phyloP scores from a whole-genome alignment of 2,113 vertebrate species.

The Vireo altiloquus region DNA sequence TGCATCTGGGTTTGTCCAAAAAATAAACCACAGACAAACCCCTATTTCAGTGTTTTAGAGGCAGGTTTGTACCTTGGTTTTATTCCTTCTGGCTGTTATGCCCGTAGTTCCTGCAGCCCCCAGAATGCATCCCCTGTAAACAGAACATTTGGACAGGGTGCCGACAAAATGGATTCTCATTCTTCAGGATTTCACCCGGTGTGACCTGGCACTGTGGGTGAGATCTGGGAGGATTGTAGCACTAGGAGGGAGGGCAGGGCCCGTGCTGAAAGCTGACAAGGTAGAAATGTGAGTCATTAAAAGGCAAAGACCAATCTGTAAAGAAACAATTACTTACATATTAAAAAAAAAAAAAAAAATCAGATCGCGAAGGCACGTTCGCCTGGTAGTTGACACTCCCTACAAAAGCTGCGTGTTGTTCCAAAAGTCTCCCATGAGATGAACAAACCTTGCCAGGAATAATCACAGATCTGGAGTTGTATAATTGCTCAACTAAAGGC shows the following conservation, averaged over 20 bases:
- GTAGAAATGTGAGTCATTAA: constrained; percentile 42
- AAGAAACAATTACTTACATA: constrained; percentile 44
- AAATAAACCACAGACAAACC: background rate
- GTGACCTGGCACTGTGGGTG: constrained; percentile 46
- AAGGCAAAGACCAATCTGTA: constrained; percentile 35
- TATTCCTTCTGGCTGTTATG: background rate
- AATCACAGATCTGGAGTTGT: background rate
- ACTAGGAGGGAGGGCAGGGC: constrained; percentile 46
- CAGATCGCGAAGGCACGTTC: constrained; percentile 48
- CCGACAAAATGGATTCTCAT: background rate
- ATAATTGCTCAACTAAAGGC: constrained; percentile 5
- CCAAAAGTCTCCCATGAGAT: constrained; percentile 42
- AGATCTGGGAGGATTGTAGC: constrained; percentile 32
- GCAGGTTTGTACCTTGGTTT: background rate
- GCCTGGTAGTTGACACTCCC: constrained; percentile 42
- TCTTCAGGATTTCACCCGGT: constrained; percentile 6
- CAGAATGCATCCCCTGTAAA: background rate
- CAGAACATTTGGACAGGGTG: background rate
- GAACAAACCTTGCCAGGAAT: constrained; percentile 38
- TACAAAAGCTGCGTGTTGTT: constrained; percentile 8
- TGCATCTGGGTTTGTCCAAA: background rate
- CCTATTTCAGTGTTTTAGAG: background rate
- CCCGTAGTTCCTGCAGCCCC: background rate
- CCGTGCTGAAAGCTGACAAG: constrained; percentile 42
- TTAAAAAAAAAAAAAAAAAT: background rate